phyloP scores from a whole-genome alignment of 2,113 vertebrate species.

The Dipodomys ordii region DNA sequence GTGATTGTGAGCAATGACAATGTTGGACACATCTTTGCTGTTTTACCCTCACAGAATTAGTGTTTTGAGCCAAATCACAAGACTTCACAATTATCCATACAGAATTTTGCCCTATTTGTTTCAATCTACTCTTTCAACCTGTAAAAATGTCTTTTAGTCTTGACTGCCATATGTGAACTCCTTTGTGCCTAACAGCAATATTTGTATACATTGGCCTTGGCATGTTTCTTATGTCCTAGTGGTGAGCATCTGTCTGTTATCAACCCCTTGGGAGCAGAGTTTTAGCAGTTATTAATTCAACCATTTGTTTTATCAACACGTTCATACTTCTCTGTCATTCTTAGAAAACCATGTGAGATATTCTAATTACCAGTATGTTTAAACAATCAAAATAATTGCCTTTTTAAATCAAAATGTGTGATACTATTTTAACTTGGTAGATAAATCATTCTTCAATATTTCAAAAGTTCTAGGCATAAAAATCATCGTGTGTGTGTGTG shows the following conservation, averaged over 20 bases:
- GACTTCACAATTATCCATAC: background rate
- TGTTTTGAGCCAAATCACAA: background rate
- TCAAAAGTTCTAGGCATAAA: background rate
- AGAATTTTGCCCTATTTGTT: background rate
- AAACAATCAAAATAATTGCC: background rate
- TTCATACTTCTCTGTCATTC: constrained; percentile 30
- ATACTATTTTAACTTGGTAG: background rate
- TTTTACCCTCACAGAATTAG: background rate
- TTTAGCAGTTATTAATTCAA: constrained; percentile 35
- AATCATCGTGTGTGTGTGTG: background rate
- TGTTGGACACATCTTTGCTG: background rate
- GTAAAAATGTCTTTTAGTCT: background rate
- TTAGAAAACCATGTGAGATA: background rate
- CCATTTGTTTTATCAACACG: background rate
- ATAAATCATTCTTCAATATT: background rate
- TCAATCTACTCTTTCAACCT: background rate
- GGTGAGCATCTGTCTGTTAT: background rate
- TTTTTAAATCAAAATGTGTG: background rate
- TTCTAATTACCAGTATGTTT: background rate
- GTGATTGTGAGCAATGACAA: background rate
- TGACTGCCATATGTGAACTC: background rate
- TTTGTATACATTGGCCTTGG: background rate
- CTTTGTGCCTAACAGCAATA: background rate
- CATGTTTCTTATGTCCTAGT: background rate
- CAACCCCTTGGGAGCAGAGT: background rate